Percentiles rank a stretch among this genome's conserved stretches.
Evolutionary conservation across 2,888 invertebrate genomes (phyloP).

Genomic region (Tetramorium bicarinatum): DNA sequence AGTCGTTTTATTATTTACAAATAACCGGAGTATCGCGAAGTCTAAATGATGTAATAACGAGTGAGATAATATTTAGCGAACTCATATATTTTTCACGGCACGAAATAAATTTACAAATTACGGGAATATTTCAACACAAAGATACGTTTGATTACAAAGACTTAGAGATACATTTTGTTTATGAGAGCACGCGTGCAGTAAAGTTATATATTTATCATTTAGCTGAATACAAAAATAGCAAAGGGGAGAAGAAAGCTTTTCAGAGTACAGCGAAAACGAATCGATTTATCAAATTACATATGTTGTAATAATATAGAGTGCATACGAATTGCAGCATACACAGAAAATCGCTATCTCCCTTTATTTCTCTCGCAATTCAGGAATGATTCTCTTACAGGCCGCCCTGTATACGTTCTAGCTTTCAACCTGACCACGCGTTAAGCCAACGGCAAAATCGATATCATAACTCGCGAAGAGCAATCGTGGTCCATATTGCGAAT

Average conservation of each 20-base stretch:
- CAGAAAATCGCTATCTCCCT: not conserved
- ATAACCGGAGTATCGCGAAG: not conserved
- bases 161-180: not conserved
- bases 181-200: not conserved
- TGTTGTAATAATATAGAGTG: not conserved
- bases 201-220: conserved; percentile 16
- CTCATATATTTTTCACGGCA: not conserved
- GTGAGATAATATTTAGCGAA: conserved; percentile 6
- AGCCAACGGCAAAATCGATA: conserved; percentile 77
- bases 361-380: conserved; percentile 1
- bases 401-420: conserved; percentile 67
- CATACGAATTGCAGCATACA: not conserved
- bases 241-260: too few relatives aligned
- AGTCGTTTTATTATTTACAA: not conserved
- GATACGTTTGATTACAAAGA: not conserved
- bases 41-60: conserved; percentile 6
- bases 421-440: conserved; percentile 70
- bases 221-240: not conserved
- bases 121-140: not conserved
- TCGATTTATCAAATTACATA: conserved; percentile 8
- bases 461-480: conserved; percentile 69
- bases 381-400: conserved; percentile 48
- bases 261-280: not conserved
- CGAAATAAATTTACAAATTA: not conserved
- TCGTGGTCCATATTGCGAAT: conserved; percentile 66